Base-by-base conservation (phyloP, 2,888 invertebrate species). In the Pocota personata region DNA sequence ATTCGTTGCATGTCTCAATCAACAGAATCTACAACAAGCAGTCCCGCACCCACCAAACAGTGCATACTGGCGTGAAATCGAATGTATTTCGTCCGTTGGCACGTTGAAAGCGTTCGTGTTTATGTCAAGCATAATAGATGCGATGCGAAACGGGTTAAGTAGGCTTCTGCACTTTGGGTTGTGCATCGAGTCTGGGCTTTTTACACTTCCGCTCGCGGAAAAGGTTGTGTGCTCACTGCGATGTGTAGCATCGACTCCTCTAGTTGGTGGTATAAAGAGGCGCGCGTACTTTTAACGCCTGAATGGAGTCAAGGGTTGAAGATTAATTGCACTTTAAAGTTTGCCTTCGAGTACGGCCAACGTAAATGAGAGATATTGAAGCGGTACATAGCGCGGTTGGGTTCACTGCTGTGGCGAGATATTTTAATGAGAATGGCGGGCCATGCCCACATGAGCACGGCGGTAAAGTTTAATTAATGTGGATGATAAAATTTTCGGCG, bases 1-100 rank as follows among this genome's bases (percentile, higher is more conserved):
- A 82, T 52, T 71, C 52, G 82, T 40, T 52, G 58, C 77, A 72
- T 52, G 72, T 82, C 77, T 82, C 66, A 72, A 82, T 82, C 82
- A 72, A 40, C 57, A 57, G 43, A 50, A 19, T 21, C 50, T 6
- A n/a, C 14, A 32, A 6, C 32, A 8, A 50, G n/a, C 43, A 24
- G 3, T 30, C 24, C 30, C 67, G 0, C 14, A 62, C 1, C 52
- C 14, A 30, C n/a, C 48, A 37, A 19, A 30, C n/a, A 60, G 46
- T 55, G 55, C 75, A 75, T 43, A 43, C 52, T 16, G 43, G 21
- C 55, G 46, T 75, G 75, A 75, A 75, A 75, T 75, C 64, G 64
- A 64, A 75, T 75, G 52, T 55, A 64, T 73, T 55, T 35, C 19
- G 52, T 14, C 12, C 46, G 48, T 16, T 24, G 16, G 40, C 14